Percentiles rank a stretch among this genome's conserved stretches.
These are phyloP conservation scores for Ormyrus labotus DNA, from an alignment of 2,888 invertebrate species.

Conservation along the genomic window DNA sequence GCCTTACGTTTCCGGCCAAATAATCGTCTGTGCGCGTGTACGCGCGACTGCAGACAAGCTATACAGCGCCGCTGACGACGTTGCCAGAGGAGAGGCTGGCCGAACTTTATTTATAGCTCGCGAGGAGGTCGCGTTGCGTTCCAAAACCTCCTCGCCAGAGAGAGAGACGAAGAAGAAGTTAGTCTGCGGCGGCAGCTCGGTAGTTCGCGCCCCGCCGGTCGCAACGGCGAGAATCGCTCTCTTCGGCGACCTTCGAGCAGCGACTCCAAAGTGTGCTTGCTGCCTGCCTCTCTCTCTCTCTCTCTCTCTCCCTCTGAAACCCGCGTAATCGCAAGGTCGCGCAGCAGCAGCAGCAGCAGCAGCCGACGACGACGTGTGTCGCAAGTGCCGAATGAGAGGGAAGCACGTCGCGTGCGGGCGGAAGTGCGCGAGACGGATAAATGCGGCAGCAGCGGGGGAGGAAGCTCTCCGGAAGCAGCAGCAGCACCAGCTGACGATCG, in stretches of 20 bases:
- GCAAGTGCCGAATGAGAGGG: not conserved
- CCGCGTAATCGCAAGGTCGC: too few species aligned
- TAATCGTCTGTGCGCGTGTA: not conserved
- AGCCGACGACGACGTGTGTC: too few species aligned
- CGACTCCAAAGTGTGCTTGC: not conserved
- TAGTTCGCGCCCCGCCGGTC: not conserved
- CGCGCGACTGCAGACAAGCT: too few species aligned
- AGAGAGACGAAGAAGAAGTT: not conserved
- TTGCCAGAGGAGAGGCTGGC: constrained; percentile 4
- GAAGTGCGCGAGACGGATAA: not conserved
- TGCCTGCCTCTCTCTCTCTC: too few species aligned
- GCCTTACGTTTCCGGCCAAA: constrained; percentile 44
- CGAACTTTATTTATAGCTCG: constrained; percentile 71
- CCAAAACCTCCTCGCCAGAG: constrained; percentile 71
- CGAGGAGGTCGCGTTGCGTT: constrained; percentile 65
- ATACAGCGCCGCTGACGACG: not conserved
- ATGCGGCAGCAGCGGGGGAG: not conserved
- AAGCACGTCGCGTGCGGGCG: not conserved
- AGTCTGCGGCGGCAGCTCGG: constrained; percentile 4
- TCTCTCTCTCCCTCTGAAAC: too few species aligned
- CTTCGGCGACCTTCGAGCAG: not conserved
- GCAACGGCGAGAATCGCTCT: not conserved
- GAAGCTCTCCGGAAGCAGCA: not conserved
- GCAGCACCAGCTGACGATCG: constrained; percentile 26
- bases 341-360: too few species aligned